Evolutionary conservation across 2,113 vertebrate species (phyloP).

Genomic region (Plestiodon gilberti): DNA sequence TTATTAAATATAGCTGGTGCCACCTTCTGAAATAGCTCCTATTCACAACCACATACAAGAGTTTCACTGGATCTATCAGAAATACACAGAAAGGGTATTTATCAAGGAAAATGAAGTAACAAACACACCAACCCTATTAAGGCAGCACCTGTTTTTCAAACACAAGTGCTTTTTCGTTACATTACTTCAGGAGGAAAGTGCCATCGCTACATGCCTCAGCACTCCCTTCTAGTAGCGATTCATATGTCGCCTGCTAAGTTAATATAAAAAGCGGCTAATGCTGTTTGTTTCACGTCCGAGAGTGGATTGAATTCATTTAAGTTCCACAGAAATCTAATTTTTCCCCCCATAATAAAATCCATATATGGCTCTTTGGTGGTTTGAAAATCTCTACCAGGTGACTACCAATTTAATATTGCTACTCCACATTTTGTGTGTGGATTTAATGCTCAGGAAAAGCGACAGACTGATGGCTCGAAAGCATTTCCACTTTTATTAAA

Average conservation of each 20-base stretch:
- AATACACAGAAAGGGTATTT: slow-evolving; percentile 10
- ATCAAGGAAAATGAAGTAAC: slow-evolving; percentile 28
- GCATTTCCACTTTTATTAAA: slow-evolving; percentile 28
- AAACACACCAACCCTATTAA: slow-evolving; percentile 25
- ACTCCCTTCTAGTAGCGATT: slow-evolving; percentile 55
- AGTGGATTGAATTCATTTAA: slow-evolving; percentile 60
- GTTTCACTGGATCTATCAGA: slow-evolving; percentile 22
- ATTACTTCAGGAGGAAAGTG: slow-evolving; percentile 32
- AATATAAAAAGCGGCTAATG: slow-evolving; percentile 48
- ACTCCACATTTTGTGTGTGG: slow-evolving; percentile 33
- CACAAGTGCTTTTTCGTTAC: background rate
- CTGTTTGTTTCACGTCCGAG: slow-evolving; percentile 57
- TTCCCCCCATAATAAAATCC: slow-evolving; percentile 26
- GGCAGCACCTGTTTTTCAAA: slow-evolving; percentile 36
- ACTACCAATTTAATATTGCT: slow-evolving; percentile 23
- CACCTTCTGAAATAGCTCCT: slow-evolving; percentile 24
- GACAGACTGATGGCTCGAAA: background rate
- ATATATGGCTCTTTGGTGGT: slow-evolving; percentile 38
- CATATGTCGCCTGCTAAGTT: slow-evolving; percentile 50
- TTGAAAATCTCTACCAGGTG: slow-evolving; percentile 28
- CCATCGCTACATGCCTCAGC: slow-evolving; percentile 18
- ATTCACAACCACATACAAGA: slow-evolving; percentile 25
- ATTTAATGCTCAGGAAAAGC: slow-evolving; percentile 37
- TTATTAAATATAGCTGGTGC: slow-evolving; percentile 14
- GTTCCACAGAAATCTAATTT: slow-evolving; percentile 56